Conservation (phyloP, 1,140 invertebrate genomes). For the Bombus turneri region DNA sequence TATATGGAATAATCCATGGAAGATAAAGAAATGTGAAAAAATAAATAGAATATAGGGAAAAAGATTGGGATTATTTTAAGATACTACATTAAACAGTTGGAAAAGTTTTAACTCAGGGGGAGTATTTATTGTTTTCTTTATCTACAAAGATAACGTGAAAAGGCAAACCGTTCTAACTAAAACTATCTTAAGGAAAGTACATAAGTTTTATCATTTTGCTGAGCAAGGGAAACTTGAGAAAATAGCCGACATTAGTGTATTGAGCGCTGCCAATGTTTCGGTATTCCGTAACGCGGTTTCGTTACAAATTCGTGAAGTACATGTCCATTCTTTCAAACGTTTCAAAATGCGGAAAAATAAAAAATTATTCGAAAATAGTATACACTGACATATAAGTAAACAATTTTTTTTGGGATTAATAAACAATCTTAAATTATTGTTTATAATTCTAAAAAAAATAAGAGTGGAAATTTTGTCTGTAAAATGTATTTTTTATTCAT, state of each 20-base stretch:
- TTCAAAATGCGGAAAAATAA: neutral
- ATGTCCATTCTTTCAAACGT: neutral
- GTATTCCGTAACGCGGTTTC: neutral
- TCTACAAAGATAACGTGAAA: constrained; percentile 47
- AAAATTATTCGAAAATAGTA: neutral
- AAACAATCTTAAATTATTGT: neutral
- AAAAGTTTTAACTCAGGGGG: neutral
- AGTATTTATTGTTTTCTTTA: constrained; percentile 50
- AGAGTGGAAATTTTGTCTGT: neutral
- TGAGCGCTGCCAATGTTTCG: neutral
- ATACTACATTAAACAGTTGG: neutral
- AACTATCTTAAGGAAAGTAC: constrained; percentile 42
- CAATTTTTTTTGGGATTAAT: neutral
- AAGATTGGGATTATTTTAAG: neutral
- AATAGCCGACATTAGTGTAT: constrained; percentile 21
- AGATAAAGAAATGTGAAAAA: neutral
- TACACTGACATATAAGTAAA: neutral
- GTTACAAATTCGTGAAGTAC: neutral
- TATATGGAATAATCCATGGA: neutral
- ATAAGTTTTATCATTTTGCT: constrained; percentile 50
- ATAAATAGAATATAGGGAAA: neutral
- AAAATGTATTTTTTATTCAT: too few relatives aligned
- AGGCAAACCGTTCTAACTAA: constrained; percentile 9
- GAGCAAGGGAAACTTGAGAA: constrained; percentile 24
- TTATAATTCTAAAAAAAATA: neutral